Base-by-base conservation (phyloP, 2,797 vertebrate species). In the Anableps anableps region DNA sequence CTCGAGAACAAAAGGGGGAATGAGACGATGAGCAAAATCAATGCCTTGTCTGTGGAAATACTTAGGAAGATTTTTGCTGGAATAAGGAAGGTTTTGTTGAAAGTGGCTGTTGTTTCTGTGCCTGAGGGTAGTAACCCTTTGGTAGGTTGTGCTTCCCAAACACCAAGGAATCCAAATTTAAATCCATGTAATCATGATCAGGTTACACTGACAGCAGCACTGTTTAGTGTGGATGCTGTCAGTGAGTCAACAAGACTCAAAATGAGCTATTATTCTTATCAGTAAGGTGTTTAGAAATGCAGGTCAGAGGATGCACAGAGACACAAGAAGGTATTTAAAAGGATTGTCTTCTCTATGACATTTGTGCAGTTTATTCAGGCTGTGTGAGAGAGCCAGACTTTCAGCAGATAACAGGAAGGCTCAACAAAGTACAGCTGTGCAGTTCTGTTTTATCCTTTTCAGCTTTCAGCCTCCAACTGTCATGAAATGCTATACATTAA, bases 101-200 rank as follows among this genome's bases (percentile, higher is more conserved):
- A 78, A 81, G 45, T 34, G 81, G 75, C 45, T 79, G 77, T 83
- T 81, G 55, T 76, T 80, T 80, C 72, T 53, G 95, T 93, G 88
- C 79, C 87, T 91, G 93, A 94, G 91, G 89, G 21, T 55, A 55
- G 86, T 89, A 89, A 90, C 78, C 80, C 89, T 88, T 5, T 14
- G 45, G 13, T 47, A 47, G 10, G 45, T 10, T 14, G 45, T 47
- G 91, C 89, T 92, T 88, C 87, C 87, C 88, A 86, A 91, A 81
- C 80, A 85, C 75, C 50, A 51, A 47, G 50, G 19, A 51, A 23
- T 21, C 19, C 21, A 1, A 51, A 19, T 4, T 51, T 5, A 51
- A 51, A 51, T 19, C 23, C 19, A 21, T 7, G 21, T 21, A 51
- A 51, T 3, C 17, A 5, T 51, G 1, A 51, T 51, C 50, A 51